Evolutionary conservation across 2,113 vertebrate species (phyloP).

Genomic region (Tympanuchus pallidicinctus): DNA sequence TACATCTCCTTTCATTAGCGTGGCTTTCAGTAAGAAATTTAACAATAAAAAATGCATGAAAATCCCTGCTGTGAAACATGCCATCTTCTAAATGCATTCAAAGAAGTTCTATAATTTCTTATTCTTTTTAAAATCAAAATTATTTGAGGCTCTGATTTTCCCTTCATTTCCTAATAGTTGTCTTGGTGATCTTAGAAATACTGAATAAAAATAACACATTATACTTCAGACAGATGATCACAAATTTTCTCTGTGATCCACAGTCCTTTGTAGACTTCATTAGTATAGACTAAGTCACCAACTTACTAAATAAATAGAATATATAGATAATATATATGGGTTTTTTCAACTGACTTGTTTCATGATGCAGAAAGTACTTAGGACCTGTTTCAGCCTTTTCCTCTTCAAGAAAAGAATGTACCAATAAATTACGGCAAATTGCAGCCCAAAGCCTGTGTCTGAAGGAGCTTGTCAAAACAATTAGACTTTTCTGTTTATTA

Average conservation of each 20-base stretch:
- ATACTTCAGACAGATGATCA: background rate
- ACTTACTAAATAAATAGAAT: constrained; percentile 27
- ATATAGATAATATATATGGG: background rate
- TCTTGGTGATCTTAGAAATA: constrained; percentile 3
- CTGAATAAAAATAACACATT: background rate
- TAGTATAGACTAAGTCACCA: background rate
- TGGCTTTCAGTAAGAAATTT: background rate
- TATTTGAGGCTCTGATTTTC: constrained; percentile 3
- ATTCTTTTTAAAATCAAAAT: constrained; percentile 19
- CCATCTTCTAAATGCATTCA: background rate
- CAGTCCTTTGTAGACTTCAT: background rate
- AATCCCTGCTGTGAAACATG: constrained; percentile 5
- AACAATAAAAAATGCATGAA: background rate
- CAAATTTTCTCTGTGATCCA: background rate
- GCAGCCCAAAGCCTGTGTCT: constrained; percentile 15
- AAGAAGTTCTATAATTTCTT: constrained; percentile 18
- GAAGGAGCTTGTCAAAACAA: constrained; percentile 31
- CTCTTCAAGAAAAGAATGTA: constrained; percentile 18
- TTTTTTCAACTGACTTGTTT: constrained; percentile 33
- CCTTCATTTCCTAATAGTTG: background rate
- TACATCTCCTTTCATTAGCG: background rate
- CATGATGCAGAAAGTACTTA: background rate
- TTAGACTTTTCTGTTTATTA: constrained; percentile 14
- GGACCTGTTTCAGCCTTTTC: background rate
- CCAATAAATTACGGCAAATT: constrained; percentile 46